Evolutionary conservation across 2,888 invertebrate species (phyloP).

Genomic region (Acanthacorydalis orientalis): DNA sequence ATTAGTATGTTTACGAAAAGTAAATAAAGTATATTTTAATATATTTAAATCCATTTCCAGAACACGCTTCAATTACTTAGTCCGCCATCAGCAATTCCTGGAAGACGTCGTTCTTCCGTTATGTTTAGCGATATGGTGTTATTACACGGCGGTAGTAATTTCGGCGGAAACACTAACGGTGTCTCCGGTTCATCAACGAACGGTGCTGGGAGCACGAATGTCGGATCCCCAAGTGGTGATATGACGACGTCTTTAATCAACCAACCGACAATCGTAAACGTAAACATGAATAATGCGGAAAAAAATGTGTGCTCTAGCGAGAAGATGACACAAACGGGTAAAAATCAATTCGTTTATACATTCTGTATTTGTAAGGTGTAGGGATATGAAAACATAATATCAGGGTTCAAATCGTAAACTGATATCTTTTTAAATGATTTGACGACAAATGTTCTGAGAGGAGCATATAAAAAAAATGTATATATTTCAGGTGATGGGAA

Average conservation of each 20-base stretch:
- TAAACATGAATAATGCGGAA: conserved; percentile 23
- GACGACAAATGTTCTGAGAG: no score
- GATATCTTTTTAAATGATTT: no score
- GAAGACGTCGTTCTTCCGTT: conserved; percentile 63
- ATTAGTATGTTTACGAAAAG: no score
- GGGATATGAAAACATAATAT: no score
- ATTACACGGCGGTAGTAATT: conserved; percentile 38
- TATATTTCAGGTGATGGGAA: conserved; percentile 40
- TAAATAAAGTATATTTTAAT: neutral
- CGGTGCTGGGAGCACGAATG: conserved; percentile 2
- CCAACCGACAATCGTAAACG: conserved; percentile 13
- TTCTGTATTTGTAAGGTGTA: no score
- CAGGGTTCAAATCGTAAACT: no score
- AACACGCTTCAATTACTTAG: conserved; percentile 55
- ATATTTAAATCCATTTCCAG: conserved; percentile 17
- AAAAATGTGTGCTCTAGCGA: conserved; percentile 64
- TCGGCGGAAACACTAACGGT: conserved; percentile 21
- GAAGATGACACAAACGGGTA: conserved; percentile 76
- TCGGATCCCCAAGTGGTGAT: conserved; percentile 14
- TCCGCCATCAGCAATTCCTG: conserved; percentile 52
- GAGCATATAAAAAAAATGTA: no score
- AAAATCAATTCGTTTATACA: neutral
- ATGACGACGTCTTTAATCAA: conserved; percentile 12
- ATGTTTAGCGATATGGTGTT: conserved; percentile 80
- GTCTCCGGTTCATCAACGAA: conserved; percentile 17